Evolutionary conservation across 92 coral and sea anemone species (phyloP).

Genomic region (Muricea muricata): DNA sequence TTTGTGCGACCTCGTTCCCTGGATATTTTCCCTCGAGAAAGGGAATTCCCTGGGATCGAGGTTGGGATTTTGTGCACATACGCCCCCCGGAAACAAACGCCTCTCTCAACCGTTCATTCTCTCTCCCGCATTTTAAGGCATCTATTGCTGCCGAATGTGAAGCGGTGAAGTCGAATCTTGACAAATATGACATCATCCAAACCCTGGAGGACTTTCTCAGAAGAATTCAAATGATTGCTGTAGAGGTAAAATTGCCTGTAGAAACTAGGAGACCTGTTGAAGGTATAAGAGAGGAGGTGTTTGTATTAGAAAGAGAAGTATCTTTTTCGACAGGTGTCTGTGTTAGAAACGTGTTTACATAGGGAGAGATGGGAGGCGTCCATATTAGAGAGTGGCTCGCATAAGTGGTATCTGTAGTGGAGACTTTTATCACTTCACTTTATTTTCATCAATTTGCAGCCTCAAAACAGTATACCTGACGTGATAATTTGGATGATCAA

Average conservation of each 20-base stretch:
- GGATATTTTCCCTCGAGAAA: too few species aligned
- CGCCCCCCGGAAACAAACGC: too few species aligned
- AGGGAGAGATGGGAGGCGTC: not conserved
- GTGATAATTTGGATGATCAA: slow-evolving; percentile 94
- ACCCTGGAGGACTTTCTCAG: slow-evolving; percentile 52
- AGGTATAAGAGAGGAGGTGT: too few species aligned
- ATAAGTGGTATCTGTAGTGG: not conserved
- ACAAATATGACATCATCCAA: not conserved
- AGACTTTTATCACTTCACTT: not conserved
- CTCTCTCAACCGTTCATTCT: not conserved
- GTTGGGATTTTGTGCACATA: too few species aligned
- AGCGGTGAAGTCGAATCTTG: not conserved
- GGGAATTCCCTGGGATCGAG: too few species aligned
- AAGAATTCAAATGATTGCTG: slow-evolving; percentile 53
- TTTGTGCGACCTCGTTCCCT: too few species aligned
- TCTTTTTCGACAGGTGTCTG: too few species aligned
- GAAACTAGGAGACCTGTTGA: too few species aligned
- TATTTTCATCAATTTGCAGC: slow-evolving; percentile 55
- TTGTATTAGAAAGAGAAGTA: not conserved
- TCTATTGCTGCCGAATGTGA: not conserved
- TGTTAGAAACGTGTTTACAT: not conserved
- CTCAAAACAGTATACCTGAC: slow-evolving; percentile 88
- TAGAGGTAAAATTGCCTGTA: slow-evolving; percentile 61
- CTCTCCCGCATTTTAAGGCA: not conserved
- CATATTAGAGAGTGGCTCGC: not conserved